phyloP scores from a whole-genome alignment of 64 coral and sea anemone genomes.

The Hydrozoanthus tunicans region DNA sequence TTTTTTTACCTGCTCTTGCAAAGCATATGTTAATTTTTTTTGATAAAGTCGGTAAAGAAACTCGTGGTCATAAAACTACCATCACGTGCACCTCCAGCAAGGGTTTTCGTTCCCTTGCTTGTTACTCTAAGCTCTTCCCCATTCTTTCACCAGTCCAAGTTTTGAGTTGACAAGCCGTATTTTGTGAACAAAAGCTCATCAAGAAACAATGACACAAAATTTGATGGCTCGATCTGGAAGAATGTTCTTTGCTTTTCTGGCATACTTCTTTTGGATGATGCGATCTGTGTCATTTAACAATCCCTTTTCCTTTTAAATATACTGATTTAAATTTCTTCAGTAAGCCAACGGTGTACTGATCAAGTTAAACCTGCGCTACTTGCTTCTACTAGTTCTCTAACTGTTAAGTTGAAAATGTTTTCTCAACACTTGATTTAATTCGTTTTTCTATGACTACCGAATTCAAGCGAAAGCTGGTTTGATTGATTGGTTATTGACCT shows the following conservation, averaged over 20 bases:
- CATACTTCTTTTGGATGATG: background rate
- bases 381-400: conserved; percentile 30
- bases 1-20: too few species aligned
- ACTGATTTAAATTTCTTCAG: conserved; percentile 22
- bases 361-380: background rate
- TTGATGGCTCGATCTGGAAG: background rate
- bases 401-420: conserved; percentile 27
- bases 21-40: too few species aligned
- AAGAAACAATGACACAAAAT: conserved; percentile 45
- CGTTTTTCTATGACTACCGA: background rate
- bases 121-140: conserved; percentile 24
- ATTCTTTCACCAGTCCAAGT: conserved; percentile 45
- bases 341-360: background rate
- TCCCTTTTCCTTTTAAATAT: conserved; percentile 29
- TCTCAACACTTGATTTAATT: background rate
- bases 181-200: conserved; percentile 61
- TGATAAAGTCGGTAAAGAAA: too few species aligned
- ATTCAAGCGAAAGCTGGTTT: background rate
- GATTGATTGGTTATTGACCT: background rate
- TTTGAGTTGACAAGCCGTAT: conserved; percentile 4
- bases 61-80: too few species aligned
- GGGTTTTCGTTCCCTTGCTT: conserved; percentile 25
- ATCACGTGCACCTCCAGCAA: background rate
- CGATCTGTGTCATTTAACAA: conserved; percentile 23
- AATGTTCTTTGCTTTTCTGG: conserved; percentile 13